Conservation (phyloP, 2,113 vertebrate species). For the Myrmophylax atrothorax region DNA sequence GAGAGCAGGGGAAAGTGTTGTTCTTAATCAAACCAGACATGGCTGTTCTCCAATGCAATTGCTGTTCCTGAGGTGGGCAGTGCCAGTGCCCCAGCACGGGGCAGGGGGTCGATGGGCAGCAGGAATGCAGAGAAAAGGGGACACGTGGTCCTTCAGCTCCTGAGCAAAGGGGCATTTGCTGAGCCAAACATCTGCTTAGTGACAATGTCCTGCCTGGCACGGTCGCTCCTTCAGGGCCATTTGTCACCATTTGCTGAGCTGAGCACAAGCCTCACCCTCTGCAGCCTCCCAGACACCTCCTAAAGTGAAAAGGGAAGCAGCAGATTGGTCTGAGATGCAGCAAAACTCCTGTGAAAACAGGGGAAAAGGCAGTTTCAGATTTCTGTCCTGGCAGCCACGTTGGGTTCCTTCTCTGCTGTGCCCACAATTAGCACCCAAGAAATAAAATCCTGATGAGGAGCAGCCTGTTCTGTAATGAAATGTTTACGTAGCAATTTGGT, state of each 20-base stretch:
- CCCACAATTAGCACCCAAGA: neutral
- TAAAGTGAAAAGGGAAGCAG: neutral
- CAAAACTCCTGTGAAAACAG: neutral
- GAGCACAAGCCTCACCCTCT: neutral
- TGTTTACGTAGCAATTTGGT: slow-evolving; percentile 67
- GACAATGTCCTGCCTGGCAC: neutral
- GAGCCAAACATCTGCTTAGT: neutral
- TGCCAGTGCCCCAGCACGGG: neutral
- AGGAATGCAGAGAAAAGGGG: neutral
- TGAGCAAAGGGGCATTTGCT: neutral
- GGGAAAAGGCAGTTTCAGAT: neutral
- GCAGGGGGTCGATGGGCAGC: neutral
- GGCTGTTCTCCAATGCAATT: slow-evolving; percentile 52
- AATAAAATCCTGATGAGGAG: slow-evolving; percentile 44
- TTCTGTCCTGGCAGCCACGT: neutral
- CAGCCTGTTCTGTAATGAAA: slow-evolving; percentile 62
- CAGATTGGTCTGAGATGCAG: neutral
- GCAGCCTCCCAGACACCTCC: neutral
- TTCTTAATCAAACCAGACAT: slow-evolving; percentile 69
- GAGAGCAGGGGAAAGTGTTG: slow-evolving; percentile 26
- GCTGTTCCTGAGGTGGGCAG: slow-evolving; percentile 26
- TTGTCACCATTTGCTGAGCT: neutral
- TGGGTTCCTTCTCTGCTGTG: slow-evolving; percentile 14
- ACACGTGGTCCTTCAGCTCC: neutral
- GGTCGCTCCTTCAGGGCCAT: neutral